Evolutionary conservation across 2,888 invertebrate species (phyloP).

Genomic region (Ellobium chinense): DNA sequence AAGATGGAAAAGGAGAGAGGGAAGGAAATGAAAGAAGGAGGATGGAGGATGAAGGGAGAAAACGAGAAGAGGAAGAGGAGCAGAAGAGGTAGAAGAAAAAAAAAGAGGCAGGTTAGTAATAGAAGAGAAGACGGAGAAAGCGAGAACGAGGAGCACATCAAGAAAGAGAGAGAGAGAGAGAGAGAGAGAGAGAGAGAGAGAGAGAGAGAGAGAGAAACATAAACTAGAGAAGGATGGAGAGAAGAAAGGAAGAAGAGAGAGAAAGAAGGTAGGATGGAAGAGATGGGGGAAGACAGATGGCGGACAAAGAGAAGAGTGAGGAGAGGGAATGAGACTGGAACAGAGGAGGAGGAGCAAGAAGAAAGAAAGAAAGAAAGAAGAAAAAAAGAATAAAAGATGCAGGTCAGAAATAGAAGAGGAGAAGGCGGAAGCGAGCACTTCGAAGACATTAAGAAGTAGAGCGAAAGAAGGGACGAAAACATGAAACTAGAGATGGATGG

Average conservation of each 20-base stretch:
- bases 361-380: too few species aligned
- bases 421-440: too few species aligned
- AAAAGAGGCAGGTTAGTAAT: not conserved
- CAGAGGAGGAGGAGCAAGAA: too few species aligned
- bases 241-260: not conserved
- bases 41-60: not conserved
- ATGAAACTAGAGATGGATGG: not conserved
- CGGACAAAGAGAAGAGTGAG: too few species aligned
- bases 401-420: too few species aligned
- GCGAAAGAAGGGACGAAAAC: not conserved
- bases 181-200: not conserved
- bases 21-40: not conserved
- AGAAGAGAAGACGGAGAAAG: not conserved
- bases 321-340: too few species aligned
- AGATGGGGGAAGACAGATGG: not conserved
- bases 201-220: not conserved
- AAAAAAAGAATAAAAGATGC: too few species aligned
- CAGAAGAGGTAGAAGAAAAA: not conserved
- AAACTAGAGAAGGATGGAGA: not conserved
- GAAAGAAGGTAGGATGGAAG: too few species aligned
- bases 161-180: conserved; percentile 2
- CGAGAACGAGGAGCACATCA: not conserved
- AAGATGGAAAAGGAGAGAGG: not conserved
- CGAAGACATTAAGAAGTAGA: not conserved
- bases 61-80: not conserved